These are phyloP conservation scores for Mesorhabditis sp. DNA, from an alignment of 2,888 invertebrate species.

Conservation along the genomic window DNA sequence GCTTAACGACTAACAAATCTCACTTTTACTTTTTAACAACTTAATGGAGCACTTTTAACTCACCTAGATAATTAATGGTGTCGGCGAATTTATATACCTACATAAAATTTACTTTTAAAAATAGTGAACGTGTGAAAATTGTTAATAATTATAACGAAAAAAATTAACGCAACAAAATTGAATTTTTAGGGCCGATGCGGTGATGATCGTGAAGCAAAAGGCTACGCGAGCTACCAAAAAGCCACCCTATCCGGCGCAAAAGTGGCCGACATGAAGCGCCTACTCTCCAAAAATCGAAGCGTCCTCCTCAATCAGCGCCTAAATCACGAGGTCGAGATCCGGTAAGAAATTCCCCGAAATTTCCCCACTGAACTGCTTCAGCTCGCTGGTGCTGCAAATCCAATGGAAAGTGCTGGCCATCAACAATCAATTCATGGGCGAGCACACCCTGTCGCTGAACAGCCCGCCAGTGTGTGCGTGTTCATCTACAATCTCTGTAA, in stretches of 20 bases:
- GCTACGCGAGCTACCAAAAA: constrained; percentile 32
- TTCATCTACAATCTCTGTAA: constrained; percentile 15
- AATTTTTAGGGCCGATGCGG: constrained; percentile 45
- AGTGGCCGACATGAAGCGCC: constrained; percentile 36
- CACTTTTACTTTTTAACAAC: no score
- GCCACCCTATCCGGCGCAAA: constrained; percentile 29
- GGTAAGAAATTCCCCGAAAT: constrained; percentile 19
- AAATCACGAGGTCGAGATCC: constrained; percentile 37
- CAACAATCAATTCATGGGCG: constrained; percentile 43
- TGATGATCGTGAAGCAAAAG: constrained; percentile 42
- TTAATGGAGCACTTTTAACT: no score
- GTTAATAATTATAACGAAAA: no score
- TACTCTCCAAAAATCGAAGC: constrained; percentile 31
- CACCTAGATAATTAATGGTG: no score
- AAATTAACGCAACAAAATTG: no score
- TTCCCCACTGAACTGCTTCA: background rate
- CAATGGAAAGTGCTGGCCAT: constrained; percentile 51
- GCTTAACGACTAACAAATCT: no score
- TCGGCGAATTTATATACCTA: no score
- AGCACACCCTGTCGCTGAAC: constrained; percentile 30
- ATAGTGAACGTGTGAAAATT: no score
- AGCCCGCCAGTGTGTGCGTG: constrained; percentile 39
- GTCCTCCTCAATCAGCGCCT: constrained; percentile 39
- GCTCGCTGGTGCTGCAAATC: constrained; percentile 33
- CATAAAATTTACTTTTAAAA: no score